These are phyloP conservation scores for Acrocyrtus sp. DNA, from an alignment of 2,888 invertebrate species.

Conservation along the genomic window DNA sequence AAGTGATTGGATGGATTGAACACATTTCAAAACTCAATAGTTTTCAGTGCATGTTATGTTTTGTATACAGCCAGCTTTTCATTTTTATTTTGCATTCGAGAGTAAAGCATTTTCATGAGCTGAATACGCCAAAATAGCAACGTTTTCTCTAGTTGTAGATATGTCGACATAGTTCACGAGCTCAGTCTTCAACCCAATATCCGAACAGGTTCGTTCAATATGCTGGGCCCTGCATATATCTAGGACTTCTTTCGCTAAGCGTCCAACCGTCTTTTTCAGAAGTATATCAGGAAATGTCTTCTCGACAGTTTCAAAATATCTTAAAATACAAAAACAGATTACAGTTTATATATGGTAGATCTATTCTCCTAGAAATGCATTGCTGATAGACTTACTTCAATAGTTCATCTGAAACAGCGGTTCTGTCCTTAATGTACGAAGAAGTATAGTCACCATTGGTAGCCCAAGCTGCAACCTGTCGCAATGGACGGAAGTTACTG, in stretches of 20 bases:
- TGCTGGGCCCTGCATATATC: conserved; percentile 50
- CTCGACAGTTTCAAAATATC: conserved; percentile 14
- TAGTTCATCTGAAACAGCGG: background rate
- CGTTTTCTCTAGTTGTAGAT: conserved; percentile 57
- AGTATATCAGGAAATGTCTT: conserved; percentile 16
- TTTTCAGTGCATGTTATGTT: too few relatives aligned
- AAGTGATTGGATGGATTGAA: too few relatives aligned
- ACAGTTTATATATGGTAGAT: too few relatives aligned
- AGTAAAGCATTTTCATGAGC: too few relatives aligned
- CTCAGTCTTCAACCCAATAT: conserved; percentile 17
- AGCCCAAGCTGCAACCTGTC: conserved; percentile 89
- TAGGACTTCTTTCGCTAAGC: conserved; percentile 56
- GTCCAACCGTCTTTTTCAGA: conserved; percentile 46
- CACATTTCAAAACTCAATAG: too few relatives aligned
- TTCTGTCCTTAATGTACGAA: conserved; percentile 17
- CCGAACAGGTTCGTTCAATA: conserved; percentile 26
- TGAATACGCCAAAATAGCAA: conserved; percentile 52
- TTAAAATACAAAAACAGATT: background rate
- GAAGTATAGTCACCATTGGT: conserved; percentile 74
- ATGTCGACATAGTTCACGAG: conserved; percentile 46
- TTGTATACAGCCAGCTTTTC: too few relatives aligned
- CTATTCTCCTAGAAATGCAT: too few relatives aligned
- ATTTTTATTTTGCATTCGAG: too few relatives aligned
- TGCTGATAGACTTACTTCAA: conserved; percentile 10
- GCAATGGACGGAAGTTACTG: conserved; percentile 77